These are phyloP conservation scores for Lucilia cuprina DNA, from an alignment of 1,140 invertebrate species.

Conservation along the genomic window DNA sequence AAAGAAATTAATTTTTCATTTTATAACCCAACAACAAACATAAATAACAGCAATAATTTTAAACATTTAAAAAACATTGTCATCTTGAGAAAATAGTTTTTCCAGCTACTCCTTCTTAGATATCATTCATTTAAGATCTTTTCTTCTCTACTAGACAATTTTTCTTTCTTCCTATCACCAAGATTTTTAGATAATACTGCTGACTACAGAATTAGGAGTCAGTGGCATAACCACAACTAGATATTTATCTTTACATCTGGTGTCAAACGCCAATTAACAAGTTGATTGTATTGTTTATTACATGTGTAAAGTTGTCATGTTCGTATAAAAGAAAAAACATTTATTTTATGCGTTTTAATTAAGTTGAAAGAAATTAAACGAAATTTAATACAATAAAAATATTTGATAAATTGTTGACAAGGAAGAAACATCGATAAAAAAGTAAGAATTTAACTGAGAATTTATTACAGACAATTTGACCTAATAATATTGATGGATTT, in stretches of 20 bases:
- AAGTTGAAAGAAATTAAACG: not conserved
- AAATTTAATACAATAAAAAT: not conserved
- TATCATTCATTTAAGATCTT: not conserved
- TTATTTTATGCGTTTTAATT: not conserved
- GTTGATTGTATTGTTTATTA: slow-evolving; percentile 25
- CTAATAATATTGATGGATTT: not conserved
- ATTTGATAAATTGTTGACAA: not conserved
- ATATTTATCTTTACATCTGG: slow-evolving; percentile 17
- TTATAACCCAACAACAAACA: not conserved
- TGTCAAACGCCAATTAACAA: slow-evolving; percentile 33
- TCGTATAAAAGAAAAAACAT: not conserved
- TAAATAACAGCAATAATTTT: not conserved
- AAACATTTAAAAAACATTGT: not conserved
- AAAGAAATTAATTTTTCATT: not conserved
- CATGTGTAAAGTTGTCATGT: slow-evolving; percentile 29
- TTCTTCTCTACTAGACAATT: not conserved
- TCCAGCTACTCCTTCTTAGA: too few relatives aligned
- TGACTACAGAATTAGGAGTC: not conserved
- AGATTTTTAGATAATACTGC: not conserved
- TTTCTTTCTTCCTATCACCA: not conserved
- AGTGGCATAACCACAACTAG: not conserved
- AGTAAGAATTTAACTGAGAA: not conserved
- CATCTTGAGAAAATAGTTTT: not conserved
- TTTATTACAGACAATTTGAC: not conserved
- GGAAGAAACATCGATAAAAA: not conserved